phyloP scores from a whole-genome alignment of 2,888 invertebrate genomes.

The Ditylenchus weischeri region DNA sequence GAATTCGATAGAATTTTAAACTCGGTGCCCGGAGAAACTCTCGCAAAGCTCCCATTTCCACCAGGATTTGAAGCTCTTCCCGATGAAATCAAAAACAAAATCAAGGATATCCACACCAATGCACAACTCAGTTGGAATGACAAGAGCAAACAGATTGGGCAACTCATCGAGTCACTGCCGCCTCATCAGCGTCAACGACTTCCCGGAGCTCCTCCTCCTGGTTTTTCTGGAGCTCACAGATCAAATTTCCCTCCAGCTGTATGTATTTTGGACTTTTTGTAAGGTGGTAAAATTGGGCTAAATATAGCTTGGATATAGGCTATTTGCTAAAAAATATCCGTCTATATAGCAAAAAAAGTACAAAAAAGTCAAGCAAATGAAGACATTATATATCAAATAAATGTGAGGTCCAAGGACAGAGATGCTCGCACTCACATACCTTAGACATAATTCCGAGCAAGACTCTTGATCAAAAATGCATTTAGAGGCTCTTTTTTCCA shows the following conservation, averaged over 20 bases:
- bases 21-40: conserved; percentile 21
- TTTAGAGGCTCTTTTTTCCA: too few species aligned
- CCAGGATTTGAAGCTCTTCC: conserved; percentile 34
- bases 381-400: too few species aligned
- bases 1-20: conserved; percentile 30
- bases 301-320: too few species aligned
- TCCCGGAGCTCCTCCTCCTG: conserved; percentile 14
- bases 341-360: too few species aligned
- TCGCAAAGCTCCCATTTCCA: conserved; percentile 31
- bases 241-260: conserved; percentile 18
- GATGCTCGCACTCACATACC: too few species aligned
- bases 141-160: conserved; percentile 13
- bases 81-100: conserved; percentile 12
- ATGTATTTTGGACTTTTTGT: not conserved
- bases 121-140: conserved; percentile 25
- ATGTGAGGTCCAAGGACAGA: too few species aligned
- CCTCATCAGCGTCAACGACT: conserved; percentile 15
- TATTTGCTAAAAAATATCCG: too few species aligned
- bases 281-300: too few species aligned
- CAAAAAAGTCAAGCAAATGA: too few species aligned
- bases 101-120: conserved; percentile 18
- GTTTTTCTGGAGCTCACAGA: not conserved
- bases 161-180: conserved; percentile 27
- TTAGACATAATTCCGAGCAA: too few species aligned
- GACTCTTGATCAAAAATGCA: too few species aligned